These are phyloP conservation scores for Lymantria dispar DNA, from an alignment of 2,888 invertebrate genomes.

Conservation along the genomic window DNA sequence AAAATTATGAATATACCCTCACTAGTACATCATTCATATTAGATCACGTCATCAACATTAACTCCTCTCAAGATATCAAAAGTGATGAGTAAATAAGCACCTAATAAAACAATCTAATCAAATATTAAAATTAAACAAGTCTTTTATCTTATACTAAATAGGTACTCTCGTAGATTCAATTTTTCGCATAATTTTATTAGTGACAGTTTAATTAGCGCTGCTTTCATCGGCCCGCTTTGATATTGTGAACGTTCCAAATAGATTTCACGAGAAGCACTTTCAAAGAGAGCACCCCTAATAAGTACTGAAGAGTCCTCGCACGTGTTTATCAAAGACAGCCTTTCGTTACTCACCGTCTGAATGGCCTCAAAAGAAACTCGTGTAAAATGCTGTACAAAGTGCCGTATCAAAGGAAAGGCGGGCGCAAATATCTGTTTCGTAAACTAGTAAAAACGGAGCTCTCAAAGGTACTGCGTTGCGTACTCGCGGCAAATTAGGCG, in stretches of 20 bases:
- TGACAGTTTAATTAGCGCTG: slow-evolving; percentile 80
- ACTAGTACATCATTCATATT: background rate
- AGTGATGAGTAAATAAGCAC: slow-evolving; percentile 8
- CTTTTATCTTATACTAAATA: slow-evolving; percentile 48
- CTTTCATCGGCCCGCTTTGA: slow-evolving; percentile 78
- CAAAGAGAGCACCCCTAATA: slow-evolving; percentile 82
- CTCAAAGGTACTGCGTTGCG: slow-evolving; percentile 79
- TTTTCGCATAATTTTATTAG: slow-evolving; percentile 81
- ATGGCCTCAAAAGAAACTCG: slow-evolving; percentile 83
- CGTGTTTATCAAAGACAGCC: slow-evolving; percentile 83
- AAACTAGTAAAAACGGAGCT: slow-evolving; percentile 82
- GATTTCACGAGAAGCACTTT: slow-evolving; percentile 81
- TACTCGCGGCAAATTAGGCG: slow-evolving; percentile 81
- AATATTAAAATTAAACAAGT: slow-evolving; percentile 46
- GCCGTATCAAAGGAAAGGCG: slow-evolving; percentile 81
- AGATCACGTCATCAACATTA: background rate
- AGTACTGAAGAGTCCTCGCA: slow-evolving; percentile 83
- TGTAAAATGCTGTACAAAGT: slow-evolving; percentile 82
- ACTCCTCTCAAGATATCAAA: background rate
- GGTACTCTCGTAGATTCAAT: slow-evolving; percentile 57
- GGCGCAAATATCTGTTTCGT: slow-evolving; percentile 83
- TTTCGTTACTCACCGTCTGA: slow-evolving; percentile 83
- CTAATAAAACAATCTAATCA: slow-evolving; percentile 19
- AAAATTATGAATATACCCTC: too few relatives aligned
- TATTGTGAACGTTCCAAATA: slow-evolving; percentile 81